Evolutionary conservation across 1,140 invertebrate species (phyloP).

Genomic region (Vanessa tameamea): DNA sequence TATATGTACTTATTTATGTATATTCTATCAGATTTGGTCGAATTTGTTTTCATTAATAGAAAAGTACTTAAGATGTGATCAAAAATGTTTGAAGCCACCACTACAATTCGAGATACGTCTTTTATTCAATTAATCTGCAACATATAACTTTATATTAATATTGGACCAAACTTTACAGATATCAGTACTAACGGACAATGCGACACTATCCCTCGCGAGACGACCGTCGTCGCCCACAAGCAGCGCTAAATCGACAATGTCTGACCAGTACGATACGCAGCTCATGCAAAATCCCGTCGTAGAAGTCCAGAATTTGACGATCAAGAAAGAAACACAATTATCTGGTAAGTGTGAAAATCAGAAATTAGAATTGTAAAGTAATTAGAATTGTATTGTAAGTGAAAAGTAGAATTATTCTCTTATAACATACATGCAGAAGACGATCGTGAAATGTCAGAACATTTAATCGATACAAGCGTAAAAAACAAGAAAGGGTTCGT

Average conservation of each 20-base stretch:
- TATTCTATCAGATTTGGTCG: too few species aligned
- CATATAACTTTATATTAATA: background rate
- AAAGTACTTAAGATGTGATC: too few species aligned
- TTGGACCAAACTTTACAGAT: slow-evolving; percentile 54
- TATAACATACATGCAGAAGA: too few species aligned
- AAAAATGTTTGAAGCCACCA: too few species aligned
- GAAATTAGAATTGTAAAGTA: too few species aligned
- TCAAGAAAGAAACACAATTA: slow-evolving; percentile 70
- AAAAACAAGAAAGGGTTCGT: too few species aligned
- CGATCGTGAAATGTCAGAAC: too few species aligned
- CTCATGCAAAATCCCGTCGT: slow-evolving; percentile 47
- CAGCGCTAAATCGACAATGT: slow-evolving; percentile 58
- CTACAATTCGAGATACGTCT: background rate
- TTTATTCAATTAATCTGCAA: background rate
- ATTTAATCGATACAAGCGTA: too few species aligned
- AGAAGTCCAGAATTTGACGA: slow-evolving; percentile 73
- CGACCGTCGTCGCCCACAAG: slow-evolving; percentile 61
- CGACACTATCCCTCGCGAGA: slow-evolving; percentile 50
- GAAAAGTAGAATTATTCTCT: too few species aligned
- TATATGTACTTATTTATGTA: too few species aligned
- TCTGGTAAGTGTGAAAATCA: slow-evolving; percentile 46
- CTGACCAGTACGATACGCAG: slow-evolving; percentile 56
- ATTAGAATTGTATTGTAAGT: too few species aligned
- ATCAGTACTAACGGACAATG: slow-evolving; percentile 68
- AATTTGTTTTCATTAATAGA: too few species aligned